Conservation (phyloP, 2,113 vertebrate species). For the Nanger granti region DNA sequence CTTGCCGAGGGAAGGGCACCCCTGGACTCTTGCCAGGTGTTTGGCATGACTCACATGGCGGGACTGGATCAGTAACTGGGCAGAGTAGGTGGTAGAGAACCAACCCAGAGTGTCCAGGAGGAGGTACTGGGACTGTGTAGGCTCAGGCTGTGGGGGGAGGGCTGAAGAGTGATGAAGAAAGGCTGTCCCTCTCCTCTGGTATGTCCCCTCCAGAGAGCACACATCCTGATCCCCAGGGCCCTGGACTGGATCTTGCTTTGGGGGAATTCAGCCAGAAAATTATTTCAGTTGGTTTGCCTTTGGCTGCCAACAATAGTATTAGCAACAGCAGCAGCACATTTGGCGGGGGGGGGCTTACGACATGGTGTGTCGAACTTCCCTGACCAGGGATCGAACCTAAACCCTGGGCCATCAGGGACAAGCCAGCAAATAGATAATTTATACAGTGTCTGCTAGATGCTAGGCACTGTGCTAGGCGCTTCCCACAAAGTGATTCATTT, state of each 20-base stretch:
- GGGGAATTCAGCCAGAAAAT: background rate
- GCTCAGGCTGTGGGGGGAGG: background rate
- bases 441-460: rapidly evolving
- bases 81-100: background rate
- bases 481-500: background rate
- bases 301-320: background rate
- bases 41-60: background rate
- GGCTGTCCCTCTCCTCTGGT: background rate
- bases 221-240: background rate
- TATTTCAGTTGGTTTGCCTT: background rate
- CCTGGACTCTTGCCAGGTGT: background rate
- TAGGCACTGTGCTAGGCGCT: background rate
- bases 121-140: background rate
- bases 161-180: background rate
- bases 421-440: background rate
- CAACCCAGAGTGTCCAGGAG: background rate
- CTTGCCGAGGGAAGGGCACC: background rate
- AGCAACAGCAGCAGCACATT: background rate
- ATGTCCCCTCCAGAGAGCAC: background rate
- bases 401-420: background rate
- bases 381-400: background rate
- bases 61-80: background rate
- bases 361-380: background rate
- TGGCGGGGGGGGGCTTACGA: rapidly evolving
- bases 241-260: background rate